phyloP scores from a whole-genome alignment of 2,113 vertebrate genomes.

The Tragelaphus strepsiceros region DNA sequence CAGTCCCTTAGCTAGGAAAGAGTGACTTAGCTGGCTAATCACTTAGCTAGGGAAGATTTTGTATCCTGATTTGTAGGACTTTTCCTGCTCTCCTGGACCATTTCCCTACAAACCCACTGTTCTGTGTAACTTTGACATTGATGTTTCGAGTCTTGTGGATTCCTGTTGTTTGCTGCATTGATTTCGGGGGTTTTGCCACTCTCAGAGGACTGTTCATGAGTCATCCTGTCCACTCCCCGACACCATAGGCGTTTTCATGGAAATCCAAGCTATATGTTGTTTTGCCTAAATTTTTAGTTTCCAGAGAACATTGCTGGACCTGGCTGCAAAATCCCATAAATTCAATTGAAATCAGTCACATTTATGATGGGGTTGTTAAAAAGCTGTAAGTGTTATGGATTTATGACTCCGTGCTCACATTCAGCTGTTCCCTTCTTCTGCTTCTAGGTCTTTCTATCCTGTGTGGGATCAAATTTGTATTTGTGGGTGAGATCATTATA shows the following conservation, averaged over 20 bases:
- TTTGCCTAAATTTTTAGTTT: constrained; percentile 62
- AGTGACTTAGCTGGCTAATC: not conserved
- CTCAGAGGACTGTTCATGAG: accelerated
- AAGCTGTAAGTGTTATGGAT: constrained; percentile 76
- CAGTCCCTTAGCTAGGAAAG: not conserved
- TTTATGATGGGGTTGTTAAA: constrained; percentile 78
- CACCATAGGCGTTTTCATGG: not conserved
- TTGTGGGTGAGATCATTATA: constrained; percentile 80
- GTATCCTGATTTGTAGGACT: not conserved
- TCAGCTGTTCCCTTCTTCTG: constrained; percentile 78
- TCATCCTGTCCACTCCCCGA: not conserved
- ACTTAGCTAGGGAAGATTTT: not conserved
- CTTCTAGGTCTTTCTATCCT: constrained; percentile 72
- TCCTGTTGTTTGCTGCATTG: not conserved
- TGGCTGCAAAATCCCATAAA: constrained; percentile 72
- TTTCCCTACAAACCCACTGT: not conserved
- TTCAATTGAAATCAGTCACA: constrained; percentile 78
- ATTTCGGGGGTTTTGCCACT: not conserved
- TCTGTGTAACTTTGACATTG: accelerated
- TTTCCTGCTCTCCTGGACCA: accelerated
- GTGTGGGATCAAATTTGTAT: constrained; percentile 78
- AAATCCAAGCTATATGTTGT: not conserved
- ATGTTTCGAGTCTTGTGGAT: not conserved
- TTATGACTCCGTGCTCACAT: constrained; percentile 72
- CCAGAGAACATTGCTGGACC: constrained; percentile 69